Base-by-base conservation (phyloP, 2,888 invertebrate species). In the Argyresthia albistria region DNA sequence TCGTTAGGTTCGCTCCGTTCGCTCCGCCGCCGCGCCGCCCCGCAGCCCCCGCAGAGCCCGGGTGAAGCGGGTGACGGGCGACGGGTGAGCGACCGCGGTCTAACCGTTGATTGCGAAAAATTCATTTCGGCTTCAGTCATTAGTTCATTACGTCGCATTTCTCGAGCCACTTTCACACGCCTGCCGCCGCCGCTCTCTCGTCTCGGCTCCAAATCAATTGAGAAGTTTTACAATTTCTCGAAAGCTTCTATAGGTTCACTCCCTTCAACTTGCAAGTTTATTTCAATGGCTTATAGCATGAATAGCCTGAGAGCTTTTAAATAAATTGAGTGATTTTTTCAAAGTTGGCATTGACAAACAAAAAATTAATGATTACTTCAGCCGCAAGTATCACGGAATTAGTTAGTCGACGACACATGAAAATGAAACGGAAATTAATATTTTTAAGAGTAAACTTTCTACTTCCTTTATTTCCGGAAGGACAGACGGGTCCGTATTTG, bases 1-100 rank as follows among this genome's bases (percentile, higher is more conserved):
- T 52, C 54, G 52, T 50, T 52, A 35, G 25, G 46, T 45, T 50
- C 37, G 46, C 37, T 48, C 51, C 14, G 48, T 10, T 10, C 11
- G 46, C n/a, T 14, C n/a, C 48, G 15, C 50, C 16, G 10, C 4
- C 15, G 6, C 50, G 39, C 37, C 39, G 4, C 39, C 15, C 50
- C 37, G 15, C 49, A 12, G 12, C 7, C 12, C 47, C 47, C n/a
- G 9, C 16, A 25, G 25, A 25, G 3, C 25, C 25, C 25, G 25
- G 25, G 2, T 25, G 25, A 25, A 2, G 25, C 25, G 25, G 25
- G 2, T 25, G 25, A 25, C 25, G 25, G 25, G 25, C 6, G 25
- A 25, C 25, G 25, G 25, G 25, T 25, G 25, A 25, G 25, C 25
- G 25, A 25, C 25, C 25, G 25, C 25, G 25, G 25, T 4, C 25